These are phyloP conservation scores for Ptilorrhoa leucosticta DNA, from an alignment of 2,113 vertebrate genomes.

Conservation along the genomic window DNA sequence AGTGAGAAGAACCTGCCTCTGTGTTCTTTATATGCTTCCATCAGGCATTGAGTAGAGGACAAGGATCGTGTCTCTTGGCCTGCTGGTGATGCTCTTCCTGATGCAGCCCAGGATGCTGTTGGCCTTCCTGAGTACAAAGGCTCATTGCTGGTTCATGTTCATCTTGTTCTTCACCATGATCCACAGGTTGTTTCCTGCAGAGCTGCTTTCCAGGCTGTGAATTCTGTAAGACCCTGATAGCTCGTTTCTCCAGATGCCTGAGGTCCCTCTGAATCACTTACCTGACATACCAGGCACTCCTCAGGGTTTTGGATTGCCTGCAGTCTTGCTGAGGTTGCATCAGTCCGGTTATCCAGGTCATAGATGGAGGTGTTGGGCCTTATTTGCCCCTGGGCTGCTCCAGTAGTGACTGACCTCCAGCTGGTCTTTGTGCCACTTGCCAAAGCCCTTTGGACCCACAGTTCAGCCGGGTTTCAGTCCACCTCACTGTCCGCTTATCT, in stretches of 20 bases:
- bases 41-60: not conserved
- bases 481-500: not conserved
- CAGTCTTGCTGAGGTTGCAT: not conserved
- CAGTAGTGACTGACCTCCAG: not conserved
- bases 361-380: not conserved
- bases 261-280: not conserved
- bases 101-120: not conserved
- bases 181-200: not conserved
- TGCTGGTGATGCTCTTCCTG: not conserved
- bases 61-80: not conserved
- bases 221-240: not conserved
- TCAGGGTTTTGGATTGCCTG: not conserved
- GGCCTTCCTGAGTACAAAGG: not conserved
- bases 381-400: not conserved
- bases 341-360: not conserved
- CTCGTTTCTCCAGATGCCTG: not conserved
- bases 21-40: not conserved
- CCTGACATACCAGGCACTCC: not conserved
- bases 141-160: not conserved
- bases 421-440: not conserved
- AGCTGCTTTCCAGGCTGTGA: not conserved
- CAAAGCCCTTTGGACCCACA: not conserved
- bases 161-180: not conserved
- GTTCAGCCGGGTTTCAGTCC: not conserved
- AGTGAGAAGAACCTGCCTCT: not conserved